These are phyloP conservation scores for Pammene aurita DNA, from an alignment of 2,888 invertebrate genomes.

Conservation along the genomic window DNA sequence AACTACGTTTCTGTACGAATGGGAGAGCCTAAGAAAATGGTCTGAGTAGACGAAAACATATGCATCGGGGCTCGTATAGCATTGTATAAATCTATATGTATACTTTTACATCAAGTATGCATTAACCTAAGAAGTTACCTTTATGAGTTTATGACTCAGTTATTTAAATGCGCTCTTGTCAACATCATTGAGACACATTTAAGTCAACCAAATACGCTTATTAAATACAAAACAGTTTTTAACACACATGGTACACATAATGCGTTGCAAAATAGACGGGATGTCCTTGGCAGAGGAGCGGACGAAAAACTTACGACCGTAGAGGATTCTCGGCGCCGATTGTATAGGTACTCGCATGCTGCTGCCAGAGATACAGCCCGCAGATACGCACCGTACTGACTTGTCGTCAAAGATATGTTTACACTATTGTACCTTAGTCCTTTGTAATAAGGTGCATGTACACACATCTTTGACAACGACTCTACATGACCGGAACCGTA, in stretches of 20 bases:
- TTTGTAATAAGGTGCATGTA: too few relatives aligned
- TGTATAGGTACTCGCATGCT: conserved; percentile 17
- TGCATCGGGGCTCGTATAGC: too few relatives aligned
- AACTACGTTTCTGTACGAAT: too few relatives aligned
- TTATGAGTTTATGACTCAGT: background rate
- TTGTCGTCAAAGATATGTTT: too few relatives aligned
- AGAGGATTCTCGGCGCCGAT: conserved; percentile 6
- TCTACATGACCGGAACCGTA: conserved; percentile 31
- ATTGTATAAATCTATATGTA: too few relatives aligned
- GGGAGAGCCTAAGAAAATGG: too few relatives aligned
- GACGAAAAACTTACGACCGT: conserved; percentile 31
- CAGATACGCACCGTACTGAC: conserved; percentile 16
- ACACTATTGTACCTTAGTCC: too few relatives aligned
- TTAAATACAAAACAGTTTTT: conserved; percentile 6
- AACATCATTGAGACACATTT: background rate
- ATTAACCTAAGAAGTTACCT: too few relatives aligned
- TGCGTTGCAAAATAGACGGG: conserved; percentile 38
- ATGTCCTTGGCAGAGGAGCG: conserved; percentile 41
- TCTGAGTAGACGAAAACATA: too few relatives aligned
- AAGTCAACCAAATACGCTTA: background rate
- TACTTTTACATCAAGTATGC: too few relatives aligned
- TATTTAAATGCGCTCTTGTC: background rate
- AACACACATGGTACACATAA: conserved; percentile 8
- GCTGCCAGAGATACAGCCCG: conserved; percentile 20
- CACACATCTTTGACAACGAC: too few relatives aligned